phyloP scores from a whole-genome alignment of 2,797 vertebrate genomes.

The Tadarida brasiliensis region DNA sequence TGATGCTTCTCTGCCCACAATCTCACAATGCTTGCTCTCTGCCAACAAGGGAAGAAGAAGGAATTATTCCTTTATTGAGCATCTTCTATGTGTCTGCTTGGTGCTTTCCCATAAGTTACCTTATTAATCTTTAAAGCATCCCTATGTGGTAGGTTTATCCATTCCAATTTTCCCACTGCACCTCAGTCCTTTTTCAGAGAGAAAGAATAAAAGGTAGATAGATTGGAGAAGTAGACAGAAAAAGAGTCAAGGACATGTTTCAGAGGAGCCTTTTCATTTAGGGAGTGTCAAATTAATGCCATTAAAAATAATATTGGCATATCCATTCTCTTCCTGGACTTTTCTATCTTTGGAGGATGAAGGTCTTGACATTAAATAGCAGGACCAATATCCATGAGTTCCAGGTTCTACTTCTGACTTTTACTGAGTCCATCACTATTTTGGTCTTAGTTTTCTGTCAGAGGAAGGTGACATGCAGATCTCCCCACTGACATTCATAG shows the following conservation, averaged over 20 bases:
- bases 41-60: not conserved
- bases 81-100: not conserved
- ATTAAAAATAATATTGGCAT: not conserved
- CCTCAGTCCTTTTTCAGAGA: slow-evolving; percentile 18
- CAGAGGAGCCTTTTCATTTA: not conserved
- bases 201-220: not conserved
- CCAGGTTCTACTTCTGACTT: not conserved
- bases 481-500: not conserved
- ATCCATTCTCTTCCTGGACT: not conserved
- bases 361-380: not conserved
- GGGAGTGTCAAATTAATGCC: not conserved
- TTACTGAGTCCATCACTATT: not conserved
- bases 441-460: not conserved
- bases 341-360: not conserved
- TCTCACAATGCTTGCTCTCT: not conserved
- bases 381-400: not conserved
- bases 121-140: not conserved
- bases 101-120: not conserved
- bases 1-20: not conserved
- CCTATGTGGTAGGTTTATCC: not conserved
- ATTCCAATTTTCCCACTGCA: not conserved
- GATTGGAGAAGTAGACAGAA: not conserved
- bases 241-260: not conserved
- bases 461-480: not conserved
- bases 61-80: not conserved